phyloP scores from a whole-genome alignment of 2,888 invertebrate species.

The Ichneumoninae sp. region DNA sequence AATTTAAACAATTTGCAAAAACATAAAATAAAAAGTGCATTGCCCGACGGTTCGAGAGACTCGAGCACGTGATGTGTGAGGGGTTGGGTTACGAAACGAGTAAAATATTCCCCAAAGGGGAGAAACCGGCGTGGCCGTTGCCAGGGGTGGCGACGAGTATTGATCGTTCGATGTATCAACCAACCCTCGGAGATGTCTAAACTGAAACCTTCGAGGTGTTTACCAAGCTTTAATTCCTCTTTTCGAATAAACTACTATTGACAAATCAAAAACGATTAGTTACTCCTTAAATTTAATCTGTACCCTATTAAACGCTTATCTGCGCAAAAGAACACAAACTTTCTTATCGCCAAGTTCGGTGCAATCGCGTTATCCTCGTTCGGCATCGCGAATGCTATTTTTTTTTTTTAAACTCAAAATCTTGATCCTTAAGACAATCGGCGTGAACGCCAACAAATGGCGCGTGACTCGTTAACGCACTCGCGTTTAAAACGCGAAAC shows the following conservation, averaged over 20 bases:
- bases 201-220: constrained; percentile 53
- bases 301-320: constrained; percentile 25
- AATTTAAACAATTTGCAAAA: too few relatives aligned
- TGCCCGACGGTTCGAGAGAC: too few relatives aligned
- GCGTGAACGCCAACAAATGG: constrained; percentile 19
- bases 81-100: constrained; percentile 20
- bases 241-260: background rate
- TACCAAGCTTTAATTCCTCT: background rate
- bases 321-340: background rate
- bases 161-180: constrained; percentile 68
- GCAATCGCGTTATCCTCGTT: background rate
- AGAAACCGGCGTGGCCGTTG: constrained; percentile 37
- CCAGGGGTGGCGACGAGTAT: constrained; percentile 67
- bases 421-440: background rate
- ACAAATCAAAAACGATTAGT: background rate
- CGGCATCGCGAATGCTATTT: constrained; percentile 2
- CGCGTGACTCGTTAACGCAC: constrained; percentile 35
- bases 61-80: constrained; percentile 29
- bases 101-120: constrained; percentile 43
- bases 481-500: constrained; percentile 24
- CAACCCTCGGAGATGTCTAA: constrained; percentile 52
- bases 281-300: background rate
- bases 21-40: too few relatives aligned
- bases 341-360: constrained; percentile 5
- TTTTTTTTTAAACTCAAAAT: background rate